Evolutionary conservation across 2,797 vertebrate genomes (phyloP), one percentile per base, ranked within the genome.

Genomic region (Coregonus suidteri): DNA sequence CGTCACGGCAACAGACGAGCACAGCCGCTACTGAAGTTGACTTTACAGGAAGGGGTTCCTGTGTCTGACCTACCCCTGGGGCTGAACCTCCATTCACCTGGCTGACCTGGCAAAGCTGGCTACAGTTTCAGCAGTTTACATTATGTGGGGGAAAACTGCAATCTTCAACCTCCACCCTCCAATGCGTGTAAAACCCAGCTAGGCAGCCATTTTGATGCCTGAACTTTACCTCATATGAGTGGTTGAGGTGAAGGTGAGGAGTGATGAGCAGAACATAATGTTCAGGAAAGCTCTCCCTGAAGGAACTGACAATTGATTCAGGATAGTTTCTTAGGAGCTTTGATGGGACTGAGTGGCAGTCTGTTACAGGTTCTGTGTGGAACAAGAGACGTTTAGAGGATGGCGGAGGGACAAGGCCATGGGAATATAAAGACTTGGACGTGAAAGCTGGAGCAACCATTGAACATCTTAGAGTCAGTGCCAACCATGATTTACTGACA

Each of bases 1-100:
- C 0, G 96, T 97, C 80, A 97, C 96, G 0, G 96, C 96, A 0
- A 96, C 96, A 0, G 96, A 97, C 1, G 96, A 97, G 75, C 96
- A 97, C 89, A 90, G 93, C 77, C 94, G 94, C 51, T 96, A 96
- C 71, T 97, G 94, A 96, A 78, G 75, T 52, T 18, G 35, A 1
- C 56, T 15, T 13, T 1, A 37, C 72, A 25, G 25, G 25, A 25
- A 25, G 25, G 25, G 25, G 25, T 25, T 18, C 15, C 53, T 4
- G 37, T 68, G 20, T 77, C 20, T 59, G 76, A 56, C 30, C 30
- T 18, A 3, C 1, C 6, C 75, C 31, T 4, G 20, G 77, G 54
- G 65, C 81, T 81, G 14, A 54, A 52, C 30, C 3, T 56, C 52
- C 53, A 56, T 7, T 15, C n/a, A 56, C 25, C 51, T 18, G 30